These are phyloP conservation scores for Cephus pulcher DNA, from an alignment of 2,888 invertebrate genomes.

Conservation along the genomic window DNA sequence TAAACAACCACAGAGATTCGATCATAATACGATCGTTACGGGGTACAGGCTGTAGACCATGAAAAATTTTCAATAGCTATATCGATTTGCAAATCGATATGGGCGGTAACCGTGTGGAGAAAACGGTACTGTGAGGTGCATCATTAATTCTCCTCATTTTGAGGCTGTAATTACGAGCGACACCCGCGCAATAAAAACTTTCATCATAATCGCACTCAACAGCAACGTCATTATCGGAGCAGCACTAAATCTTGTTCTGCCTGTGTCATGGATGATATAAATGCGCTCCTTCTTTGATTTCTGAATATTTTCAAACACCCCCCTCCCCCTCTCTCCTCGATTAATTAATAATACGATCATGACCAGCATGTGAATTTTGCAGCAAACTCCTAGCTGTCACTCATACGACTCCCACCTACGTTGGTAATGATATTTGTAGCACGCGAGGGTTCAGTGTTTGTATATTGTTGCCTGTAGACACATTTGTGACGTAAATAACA, in stretches of 20 bases:
- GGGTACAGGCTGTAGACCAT: not conserved
- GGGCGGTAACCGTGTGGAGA: not conserved
- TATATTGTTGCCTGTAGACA: not conserved
- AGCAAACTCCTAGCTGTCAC: not conserved
- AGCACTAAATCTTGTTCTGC: not conserved
- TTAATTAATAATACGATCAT: conserved; percentile 15
- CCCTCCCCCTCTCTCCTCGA: not conserved
- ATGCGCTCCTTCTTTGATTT: not conserved
- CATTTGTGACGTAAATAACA: not conserved
- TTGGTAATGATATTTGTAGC: not conserved
- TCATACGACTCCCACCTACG: not conserved
- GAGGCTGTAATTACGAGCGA: not conserved
- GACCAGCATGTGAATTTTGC: not conserved
- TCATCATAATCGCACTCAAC: not conserved
- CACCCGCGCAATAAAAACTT: conserved; percentile 6
- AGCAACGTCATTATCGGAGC: not conserved
- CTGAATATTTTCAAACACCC: not conserved
- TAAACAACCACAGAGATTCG: not conserved
- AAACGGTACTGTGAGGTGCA: not conserved
- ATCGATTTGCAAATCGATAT: not conserved
- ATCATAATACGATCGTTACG: not conserved
- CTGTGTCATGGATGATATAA: not conserved
- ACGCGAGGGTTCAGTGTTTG: not conserved
- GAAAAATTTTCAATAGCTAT: not conserved
- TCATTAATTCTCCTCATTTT: conserved; percentile 3